Evolutionary conservation across 1,140 invertebrate genomes (phyloP).

Genomic region (Aplysia californica): DNA sequence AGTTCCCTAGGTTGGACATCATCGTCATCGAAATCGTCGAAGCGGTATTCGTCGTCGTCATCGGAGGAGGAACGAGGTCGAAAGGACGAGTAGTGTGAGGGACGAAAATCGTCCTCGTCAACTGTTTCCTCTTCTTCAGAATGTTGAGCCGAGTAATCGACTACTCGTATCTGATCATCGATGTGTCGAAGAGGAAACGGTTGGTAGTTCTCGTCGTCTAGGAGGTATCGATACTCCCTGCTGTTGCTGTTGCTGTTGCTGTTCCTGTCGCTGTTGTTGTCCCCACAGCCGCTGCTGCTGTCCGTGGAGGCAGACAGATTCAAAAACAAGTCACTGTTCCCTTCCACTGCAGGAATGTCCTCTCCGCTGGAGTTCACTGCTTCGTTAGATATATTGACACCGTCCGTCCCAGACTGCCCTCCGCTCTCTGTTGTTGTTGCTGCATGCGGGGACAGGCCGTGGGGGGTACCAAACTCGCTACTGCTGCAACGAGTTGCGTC

Average conservation of each 20-base stretch:
- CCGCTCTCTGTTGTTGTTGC: too few relatives aligned
- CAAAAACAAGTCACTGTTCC: not conserved
- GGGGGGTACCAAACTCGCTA: too few relatives aligned
- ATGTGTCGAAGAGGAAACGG: not conserved
- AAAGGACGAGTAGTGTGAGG: too few relatives aligned
- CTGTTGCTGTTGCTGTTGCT: slow-evolving; percentile 21
- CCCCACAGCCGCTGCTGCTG: slow-evolving; percentile 13
- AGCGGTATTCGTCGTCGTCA: slow-evolving; percentile 13
- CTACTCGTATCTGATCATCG: too few relatives aligned
- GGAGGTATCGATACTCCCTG: slow-evolving; percentile 16
- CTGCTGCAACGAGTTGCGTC: too few relatives aligned
- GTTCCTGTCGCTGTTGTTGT: too few relatives aligned
- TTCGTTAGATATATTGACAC: too few relatives aligned
- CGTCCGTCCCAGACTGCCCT: too few relatives aligned
- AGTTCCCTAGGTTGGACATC: slow-evolving; percentile 29
- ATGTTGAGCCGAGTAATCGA: too few relatives aligned
- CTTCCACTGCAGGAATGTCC: not conserved
- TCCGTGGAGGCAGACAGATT: too few relatives aligned
- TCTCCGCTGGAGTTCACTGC: slow-evolving; percentile 16
- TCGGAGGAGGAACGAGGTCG: not conserved
- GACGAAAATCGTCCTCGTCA: not conserved
- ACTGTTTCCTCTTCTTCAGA: not conserved
- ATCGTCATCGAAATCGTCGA: slow-evolving; percentile 32
- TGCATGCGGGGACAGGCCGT: too few relatives aligned
- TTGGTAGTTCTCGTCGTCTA: slow-evolving; percentile 26